Percentiles rank a stretch among this genome's conserved stretches.
These are phyloP conservation scores for Yponomeuta evonymella DNA, from an alignment of 2,888 invertebrate genomes.

Conservation along the genomic window DNA sequence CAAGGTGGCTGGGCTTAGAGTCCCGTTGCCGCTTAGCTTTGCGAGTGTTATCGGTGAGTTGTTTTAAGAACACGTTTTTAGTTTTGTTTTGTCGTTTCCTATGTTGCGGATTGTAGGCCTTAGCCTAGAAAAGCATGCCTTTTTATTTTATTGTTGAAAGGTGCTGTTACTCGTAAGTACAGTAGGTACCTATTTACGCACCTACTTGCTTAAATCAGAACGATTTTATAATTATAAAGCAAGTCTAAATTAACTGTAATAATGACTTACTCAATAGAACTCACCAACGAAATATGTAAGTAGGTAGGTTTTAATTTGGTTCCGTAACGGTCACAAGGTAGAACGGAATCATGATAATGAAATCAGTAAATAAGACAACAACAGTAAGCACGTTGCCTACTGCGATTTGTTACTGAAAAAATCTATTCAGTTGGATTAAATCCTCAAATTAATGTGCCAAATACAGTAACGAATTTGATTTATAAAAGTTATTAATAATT, in stretches of 20 bases:
- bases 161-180: neutral
- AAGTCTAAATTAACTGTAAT: neutral
- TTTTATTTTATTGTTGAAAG: neutral
- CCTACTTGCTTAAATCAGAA: neutral
- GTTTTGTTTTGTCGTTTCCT: neutral
- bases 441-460: too few relatives aligned
- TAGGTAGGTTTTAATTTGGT: neutral
- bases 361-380: neutral
- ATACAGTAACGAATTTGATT: too few relatives aligned
- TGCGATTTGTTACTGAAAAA: too few relatives aligned
- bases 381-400: neutral
- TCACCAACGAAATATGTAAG: neutral
- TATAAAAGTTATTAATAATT: too few relatives aligned
- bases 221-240: neutral
- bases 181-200: neutral
- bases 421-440: too few relatives aligned
- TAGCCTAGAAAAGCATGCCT: neutral
- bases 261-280: neutral
- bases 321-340: neutral
- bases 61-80: constrained; percentile 16
- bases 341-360: neutral
- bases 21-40: constrained; percentile 52
- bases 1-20: constrained; percentile 27
- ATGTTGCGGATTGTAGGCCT: neutral
- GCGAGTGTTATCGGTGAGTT: constrained; percentile 54